Conservation (phyloP, 1,140 invertebrate genomes). For the Heliconius melpomene region DNA sequence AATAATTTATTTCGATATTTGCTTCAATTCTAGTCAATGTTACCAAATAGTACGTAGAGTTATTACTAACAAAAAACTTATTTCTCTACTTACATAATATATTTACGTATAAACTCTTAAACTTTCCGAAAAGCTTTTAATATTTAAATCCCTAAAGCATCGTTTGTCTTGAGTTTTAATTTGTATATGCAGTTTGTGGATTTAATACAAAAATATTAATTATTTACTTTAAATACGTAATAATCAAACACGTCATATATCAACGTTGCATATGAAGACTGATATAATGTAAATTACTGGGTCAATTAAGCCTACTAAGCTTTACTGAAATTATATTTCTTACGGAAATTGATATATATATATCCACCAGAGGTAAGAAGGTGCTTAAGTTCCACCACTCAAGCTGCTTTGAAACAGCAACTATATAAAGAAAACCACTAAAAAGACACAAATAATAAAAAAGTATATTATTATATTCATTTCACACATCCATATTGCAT, state of each 20-base stretch:
- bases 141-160: background rate
- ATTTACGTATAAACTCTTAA: background rate
- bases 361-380: too few species aligned
- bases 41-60: too few species aligned
- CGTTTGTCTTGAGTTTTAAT: background rate
- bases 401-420: too few species aligned
- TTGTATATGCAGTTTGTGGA: background rate
- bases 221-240: background rate
- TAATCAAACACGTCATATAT: background rate
- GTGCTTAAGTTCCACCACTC: too few species aligned
- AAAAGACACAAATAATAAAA: background rate
- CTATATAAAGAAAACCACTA: too few species aligned
- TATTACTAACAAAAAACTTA: background rate
- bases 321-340: too few species aligned
- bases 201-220: background rate
- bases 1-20: too few species aligned
- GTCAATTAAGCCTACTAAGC: too few species aligned
- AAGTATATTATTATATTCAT: background rate
- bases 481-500: background rate
- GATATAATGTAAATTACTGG: too few species aligned
- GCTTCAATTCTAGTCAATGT: too few species aligned
- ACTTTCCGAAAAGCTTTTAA: slow-evolving; percentile 1
- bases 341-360: too few species aligned
- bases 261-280: too few species aligned
- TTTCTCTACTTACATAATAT: background rate